These are phyloP conservation scores for Harpegnathos saltator DNA, from an alignment of 1,140 invertebrate genomes.

Conservation along the genomic window DNA sequence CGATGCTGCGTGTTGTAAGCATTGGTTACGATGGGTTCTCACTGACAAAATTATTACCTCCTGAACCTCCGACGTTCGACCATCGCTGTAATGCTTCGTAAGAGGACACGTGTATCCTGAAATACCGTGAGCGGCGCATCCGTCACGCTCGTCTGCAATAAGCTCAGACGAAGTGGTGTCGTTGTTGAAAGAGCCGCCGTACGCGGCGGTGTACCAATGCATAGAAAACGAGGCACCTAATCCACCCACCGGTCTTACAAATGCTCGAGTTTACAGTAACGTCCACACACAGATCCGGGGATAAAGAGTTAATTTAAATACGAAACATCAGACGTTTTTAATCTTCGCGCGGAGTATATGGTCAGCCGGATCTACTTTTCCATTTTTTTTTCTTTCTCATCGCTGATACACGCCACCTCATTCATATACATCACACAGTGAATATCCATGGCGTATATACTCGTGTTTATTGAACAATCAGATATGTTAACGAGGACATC, in stretches of 20 bases:
- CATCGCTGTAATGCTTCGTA: neutral
- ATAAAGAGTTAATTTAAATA: constrained; percentile 76
- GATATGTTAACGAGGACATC: constrained; percentile 67
- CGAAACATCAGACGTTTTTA: constrained; percentile 75
- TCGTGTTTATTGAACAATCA: constrained; percentile 71
- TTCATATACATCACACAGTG: constrained; percentile 68
- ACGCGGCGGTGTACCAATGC: constrained; percentile 32
- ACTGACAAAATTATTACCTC: neutral
- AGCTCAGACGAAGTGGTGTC: neutral
- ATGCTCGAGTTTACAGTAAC: constrained; percentile 59
- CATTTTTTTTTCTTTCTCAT: constrained; percentile 60
- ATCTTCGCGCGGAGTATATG: constrained; percentile 64
- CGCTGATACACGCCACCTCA: constrained; percentile 72
- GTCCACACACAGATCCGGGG: constrained; percentile 70
- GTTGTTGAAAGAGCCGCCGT: no score
- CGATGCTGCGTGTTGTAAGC: neutral
- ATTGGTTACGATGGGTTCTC: neutral
- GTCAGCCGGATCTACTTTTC: constrained; percentile 65
- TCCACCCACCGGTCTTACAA: constrained; percentile 24
- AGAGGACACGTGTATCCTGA: neutral
- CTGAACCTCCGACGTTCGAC: neutral
- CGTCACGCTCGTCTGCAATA: constrained; percentile 19
- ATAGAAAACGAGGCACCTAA: constrained; percentile 49
- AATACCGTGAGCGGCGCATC: neutral
- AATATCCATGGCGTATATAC: constrained; percentile 71